phyloP scores from a whole-genome alignment of 2,888 invertebrate genomes.

The Scaptomyza parva region DNA sequence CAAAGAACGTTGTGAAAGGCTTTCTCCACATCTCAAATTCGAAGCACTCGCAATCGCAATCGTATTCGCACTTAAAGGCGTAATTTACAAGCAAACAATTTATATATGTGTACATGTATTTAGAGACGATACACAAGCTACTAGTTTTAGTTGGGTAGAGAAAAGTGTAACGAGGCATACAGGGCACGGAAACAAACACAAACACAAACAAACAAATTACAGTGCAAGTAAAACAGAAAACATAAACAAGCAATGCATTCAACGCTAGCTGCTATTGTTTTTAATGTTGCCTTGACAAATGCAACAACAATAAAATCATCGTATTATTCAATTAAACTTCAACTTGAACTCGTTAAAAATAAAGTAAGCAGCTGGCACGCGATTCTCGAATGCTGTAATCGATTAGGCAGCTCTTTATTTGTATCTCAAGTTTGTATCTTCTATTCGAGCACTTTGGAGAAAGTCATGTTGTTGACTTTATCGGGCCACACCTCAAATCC shows the following conservation, averaged over 20 bases:
- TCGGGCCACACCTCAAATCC: conserved; percentile 44
- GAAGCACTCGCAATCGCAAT: conserved; percentile 42
- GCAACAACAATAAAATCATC: conserved; percentile 47
- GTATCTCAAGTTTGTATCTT: conserved; percentile 5
- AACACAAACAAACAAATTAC: conserved; percentile 48
- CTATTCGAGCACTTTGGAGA: conserved; percentile 36
- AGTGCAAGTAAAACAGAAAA: conserved; percentile 28
- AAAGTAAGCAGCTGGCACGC: conserved; percentile 52
- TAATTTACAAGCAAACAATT: conserved; percentile 18
- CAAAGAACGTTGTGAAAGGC: conserved; percentile 23
- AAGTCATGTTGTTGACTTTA: conserved; percentile 46
- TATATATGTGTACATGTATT: neutral
- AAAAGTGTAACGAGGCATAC: conserved; percentile 51
- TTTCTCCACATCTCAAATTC: conserved; percentile 57
- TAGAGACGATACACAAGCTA: conserved; percentile 1
- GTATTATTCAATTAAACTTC: conserved; percentile 73
- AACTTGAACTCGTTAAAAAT: conserved; percentile 64
- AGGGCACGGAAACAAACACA: conserved; percentile 16
- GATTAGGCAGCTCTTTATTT: conserved; percentile 47
- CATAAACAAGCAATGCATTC: conserved; percentile 13
- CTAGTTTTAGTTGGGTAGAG: neutral
- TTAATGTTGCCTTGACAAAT: conserved; percentile 17
- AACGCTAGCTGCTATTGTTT: conserved; percentile 25
- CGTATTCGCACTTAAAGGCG: conserved; percentile 14
- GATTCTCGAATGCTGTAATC: conserved; percentile 60